Base-by-base conservation (phyloP, 2,113 vertebrate genomes). In the Takifugu flavidus region DNA sequence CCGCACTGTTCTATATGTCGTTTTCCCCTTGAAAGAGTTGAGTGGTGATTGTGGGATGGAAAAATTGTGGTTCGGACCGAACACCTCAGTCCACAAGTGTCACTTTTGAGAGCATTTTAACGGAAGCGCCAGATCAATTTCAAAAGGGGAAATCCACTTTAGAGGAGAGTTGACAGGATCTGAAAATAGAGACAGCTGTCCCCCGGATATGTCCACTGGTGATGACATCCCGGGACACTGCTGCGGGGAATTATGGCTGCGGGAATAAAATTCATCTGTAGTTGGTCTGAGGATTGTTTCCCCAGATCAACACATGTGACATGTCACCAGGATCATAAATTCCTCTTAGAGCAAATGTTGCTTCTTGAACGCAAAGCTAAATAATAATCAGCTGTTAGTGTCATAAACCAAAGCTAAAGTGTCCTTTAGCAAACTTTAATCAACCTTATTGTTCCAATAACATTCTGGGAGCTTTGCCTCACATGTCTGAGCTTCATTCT, bases 401-500 rank as follows among this genome's bases (percentile, higher is more conserved):
- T 31, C 29, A 31, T 3, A 31, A 31, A 31, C 29, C 29, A 1
- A 31, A 31, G 29, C 29, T 31, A 4, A 6, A 6, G 1, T 31
- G 5, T 31, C 29, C 29, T 31, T 6, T 31, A 31, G 5, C 4
- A 31, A 31, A 31, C 29, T 31, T 31, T 31, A 2, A 45, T 14
- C 44, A 46, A 46, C 44, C 44, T 14, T 13, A 46, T 46, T 15
- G 4, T 14, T 46, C 44, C 44, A 46, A 13, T 46, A 46, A 11
- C 29, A 31, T 4, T 31, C 29, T 4, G 29, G 29, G 29, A 29
- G 29, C 5, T 29, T 29, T 29, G 29, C 44, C 12, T 5, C 44
- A 46, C 52, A 29, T 26, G 54, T 67, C 25, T 74, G 77, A 77
- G 75, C 63, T 79, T 77, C 53, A 74, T 72, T 79, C 75, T 55